Evolutionary conservation across 1,140 invertebrate species (phyloP).

Genomic region (Zaprionus davidi): DNA sequence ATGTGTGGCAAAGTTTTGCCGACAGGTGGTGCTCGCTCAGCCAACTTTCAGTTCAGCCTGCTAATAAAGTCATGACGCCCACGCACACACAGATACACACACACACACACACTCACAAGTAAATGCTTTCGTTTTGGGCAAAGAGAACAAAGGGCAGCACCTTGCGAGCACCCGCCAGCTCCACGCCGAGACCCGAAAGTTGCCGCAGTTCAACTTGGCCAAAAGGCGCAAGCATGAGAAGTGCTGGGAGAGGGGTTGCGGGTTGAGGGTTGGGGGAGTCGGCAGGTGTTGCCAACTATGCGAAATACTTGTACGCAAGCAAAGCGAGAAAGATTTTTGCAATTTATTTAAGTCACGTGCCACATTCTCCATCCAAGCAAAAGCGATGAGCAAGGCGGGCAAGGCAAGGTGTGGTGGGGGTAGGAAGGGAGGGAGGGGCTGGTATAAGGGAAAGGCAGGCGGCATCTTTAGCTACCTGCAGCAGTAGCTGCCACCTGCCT

Average conservation of each 20-base stretch:
- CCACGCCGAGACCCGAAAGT: conserved; percentile 9
- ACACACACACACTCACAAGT: conserved; percentile 26
- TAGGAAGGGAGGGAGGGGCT: neutral
- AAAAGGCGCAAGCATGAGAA: neutral
- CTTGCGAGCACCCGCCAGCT: conserved; percentile 2
- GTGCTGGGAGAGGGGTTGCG: neutral
- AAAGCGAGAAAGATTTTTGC: conserved; percentile 80
- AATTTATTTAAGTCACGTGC: conserved; percentile 82
- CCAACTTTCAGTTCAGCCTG: conserved; percentile 55
- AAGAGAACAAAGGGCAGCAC: conserved; percentile 61
- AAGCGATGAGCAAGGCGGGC: conserved; percentile 13
- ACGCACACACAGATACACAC: conserved; percentile 33
- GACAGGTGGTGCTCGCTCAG: conserved; percentile 45
- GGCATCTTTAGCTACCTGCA: conserved; percentile 9
- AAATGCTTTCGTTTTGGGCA: conserved; percentile 52
- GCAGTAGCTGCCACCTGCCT: conserved; percentile 34
- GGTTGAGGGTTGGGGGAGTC: neutral
- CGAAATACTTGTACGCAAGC: conserved; percentile 67
- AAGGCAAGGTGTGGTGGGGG: neutral
- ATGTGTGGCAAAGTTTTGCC: conserved; percentile 55
- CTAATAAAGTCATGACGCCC: conserved; percentile 71
- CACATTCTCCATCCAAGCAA: conserved; percentile 60
- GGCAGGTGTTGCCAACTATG: conserved; percentile 57
- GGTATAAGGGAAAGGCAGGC: neutral
- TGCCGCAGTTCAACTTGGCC: conserved; percentile 12